Base-by-base conservation (phyloP, 2,888 invertebrate species). In the Lymantria monacha region DNA sequence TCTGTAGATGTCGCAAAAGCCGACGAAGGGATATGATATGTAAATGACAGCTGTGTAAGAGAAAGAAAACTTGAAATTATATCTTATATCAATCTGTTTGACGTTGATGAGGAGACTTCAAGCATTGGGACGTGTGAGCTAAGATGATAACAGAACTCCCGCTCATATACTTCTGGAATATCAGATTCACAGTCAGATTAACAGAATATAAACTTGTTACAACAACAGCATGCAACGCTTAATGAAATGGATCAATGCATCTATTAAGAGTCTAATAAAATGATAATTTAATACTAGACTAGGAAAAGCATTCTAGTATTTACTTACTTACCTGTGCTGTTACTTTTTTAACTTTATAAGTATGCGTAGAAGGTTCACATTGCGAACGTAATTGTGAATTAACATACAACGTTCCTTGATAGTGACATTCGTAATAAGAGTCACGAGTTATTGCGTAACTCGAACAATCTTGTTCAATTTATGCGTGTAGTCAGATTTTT, bases 391-490 rank as follows among this genome's bases (percentile, higher is more conserved):
- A 55, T 55, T 57, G 52, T 53, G 58, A 63, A 63, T 69, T 59
- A 58, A 78, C 70, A 79, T 90, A 66, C 66, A 63, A 73, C 85
- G 74, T 85, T 83, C 79, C 71, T 74, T 75, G 70, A 70, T 69
- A 61, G 70, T 74, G 70, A 58, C 65, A 69, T 63, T 74, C 61
- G 76, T 85, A 84, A 87, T 81, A 80, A 81, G 81, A 89, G 86
- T 91, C 90, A 91, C 90, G 90, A 88, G 90, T 79, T 82, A 78
- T 91, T 91, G 74, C 88, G 87, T 88, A 90, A 90, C 79, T 73
- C 76, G 70, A 73, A 78, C 81, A 81, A 81, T 85, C 81, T 82
- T 71, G 72, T 70, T 70, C 74, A 76, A 66, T 83, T 79, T 72
- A 76, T 76, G 72, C 71, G 55, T 76, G 61, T 71, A 77, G 72